Evolutionary conservation across 2,797 vertebrate species (phyloP).

Genomic region (Masticophis lateralis): DNA sequence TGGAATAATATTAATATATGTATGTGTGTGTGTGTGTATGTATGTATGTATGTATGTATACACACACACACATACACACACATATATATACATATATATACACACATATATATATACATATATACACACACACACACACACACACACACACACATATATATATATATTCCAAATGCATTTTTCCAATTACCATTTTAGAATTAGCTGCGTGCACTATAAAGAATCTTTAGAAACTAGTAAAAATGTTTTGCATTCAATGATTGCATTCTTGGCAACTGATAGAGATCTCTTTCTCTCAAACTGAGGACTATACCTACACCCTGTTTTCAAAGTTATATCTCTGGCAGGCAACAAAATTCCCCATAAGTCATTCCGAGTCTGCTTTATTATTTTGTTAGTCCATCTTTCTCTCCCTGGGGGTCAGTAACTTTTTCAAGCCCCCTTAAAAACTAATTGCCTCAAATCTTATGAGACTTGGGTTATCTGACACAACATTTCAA

Average conservation of each 20-base stretch:
- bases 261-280: not conserved
- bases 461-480: not conserved
- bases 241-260: not conserved
- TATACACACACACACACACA: no score
- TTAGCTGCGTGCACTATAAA: not conserved
- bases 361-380: not conserved
- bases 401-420: not conserved
- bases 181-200: not conserved
- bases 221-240: not conserved
- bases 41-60: not conserved
- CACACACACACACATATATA: no score
- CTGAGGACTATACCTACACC: not conserved
- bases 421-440: not conserved
- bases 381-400: not conserved
- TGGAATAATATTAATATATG: not conserved
- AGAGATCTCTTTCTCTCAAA: not conserved
- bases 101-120: no score
- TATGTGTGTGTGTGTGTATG: not conserved
- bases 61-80: no score
- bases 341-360: not conserved
- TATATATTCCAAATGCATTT: no score
- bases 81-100: no score
- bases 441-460: not conserved
- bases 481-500: not conserved
- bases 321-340: not conserved